Base-by-base conservation (phyloP, 1,140 invertebrate genomes). In the Diorhabda elongata region DNA sequence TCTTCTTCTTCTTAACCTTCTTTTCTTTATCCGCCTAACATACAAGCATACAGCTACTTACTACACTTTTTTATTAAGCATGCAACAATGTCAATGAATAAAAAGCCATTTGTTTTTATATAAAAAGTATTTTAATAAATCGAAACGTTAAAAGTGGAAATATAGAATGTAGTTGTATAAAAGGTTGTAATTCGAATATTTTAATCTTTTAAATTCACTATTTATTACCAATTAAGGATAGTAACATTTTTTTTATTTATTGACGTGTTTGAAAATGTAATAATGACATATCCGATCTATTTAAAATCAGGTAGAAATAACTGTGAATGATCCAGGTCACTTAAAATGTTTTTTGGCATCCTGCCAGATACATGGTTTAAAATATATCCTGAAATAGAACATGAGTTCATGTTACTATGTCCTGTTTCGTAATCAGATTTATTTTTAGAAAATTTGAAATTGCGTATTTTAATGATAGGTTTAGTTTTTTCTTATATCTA, bases 1-100 rank as follows among this genome's bases (percentile, higher is more conserved):
- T 86, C 84, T 89, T 87, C 88, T 91, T 89, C 87, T 92, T 90
- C 79, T 89, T 87, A 83, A 89, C 87, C 88, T 91, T 89, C 87
- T 92, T 91, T 83, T 92, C 91, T 83, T 92, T 91, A 84, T 92
- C 91, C 85, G 89, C 89, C 87, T 89, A 76, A 76, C 60, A 61
- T 44, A 62, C 42, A 61, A 52, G 26, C n/a, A 42, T 41, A 7
- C 57, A 9, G 7, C 43, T 65, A 11, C 26, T 26, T 26, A 26
- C 26, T 26, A 26, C 26, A 26, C 0, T 26, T 26, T 26, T 26
- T 26, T 26, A 26, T 26, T 1, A 26, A 26, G 26, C 26, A 26
- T 26, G 26, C 26, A 26, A 26, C 26, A 26, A 26, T 26, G 26
- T 26, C 26, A 26, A 26, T 26, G 26, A 1, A 26, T 26, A 26